A percentile compares a stretch with the other conserved stretches of the same genome.
Evolutionary conservation across 2,888 invertebrate genomes (phyloP).

Genomic region (Cheilosia variabilis): DNA sequence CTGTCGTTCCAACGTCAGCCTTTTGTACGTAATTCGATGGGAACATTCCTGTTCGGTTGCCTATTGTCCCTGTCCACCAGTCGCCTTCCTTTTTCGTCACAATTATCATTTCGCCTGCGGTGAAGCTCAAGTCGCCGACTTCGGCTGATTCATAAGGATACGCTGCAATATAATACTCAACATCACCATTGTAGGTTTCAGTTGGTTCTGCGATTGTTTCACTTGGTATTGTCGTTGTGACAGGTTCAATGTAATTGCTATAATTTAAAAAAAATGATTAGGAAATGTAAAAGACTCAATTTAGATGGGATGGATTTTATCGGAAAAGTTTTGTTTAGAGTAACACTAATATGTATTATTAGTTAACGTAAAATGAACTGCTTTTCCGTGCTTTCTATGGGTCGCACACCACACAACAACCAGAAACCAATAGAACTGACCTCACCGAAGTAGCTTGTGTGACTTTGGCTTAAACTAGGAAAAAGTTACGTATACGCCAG

Average conservation of each 20-base stretch:
- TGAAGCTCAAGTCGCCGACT: constrained; percentile 95
- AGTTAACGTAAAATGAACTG: no score
- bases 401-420: no score
- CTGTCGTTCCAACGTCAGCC: constrained; percentile 84
- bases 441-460: no score
- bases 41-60: constrained; percentile 94
- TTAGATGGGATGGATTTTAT: no score
- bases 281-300: background rate
- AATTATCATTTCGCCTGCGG: constrained; percentile 92
- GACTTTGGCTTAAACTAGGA: no score
- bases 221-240: constrained; percentile 73
- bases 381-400: no score
- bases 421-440: no score
- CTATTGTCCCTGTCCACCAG: constrained; percentile 99
- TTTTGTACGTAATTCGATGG: constrained; percentile 98
- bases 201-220: constrained; percentile 77
- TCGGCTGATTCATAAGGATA: constrained; percentile 96
- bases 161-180: constrained; percentile 93
- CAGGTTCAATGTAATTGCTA: constrained; percentile 68
- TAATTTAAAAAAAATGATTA: background rate
- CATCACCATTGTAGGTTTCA: constrained; percentile 82
- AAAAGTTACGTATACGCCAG: no score
- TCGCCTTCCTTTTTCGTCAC: constrained; percentile 96
- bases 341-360: no score
- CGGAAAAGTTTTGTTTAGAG: no score